Evolutionary conservation across 64 coral and sea anemone species (phyloP), one percentile per base, ranked within the genome.

Genomic region (Hydrozoanthus tunicans): DNA sequence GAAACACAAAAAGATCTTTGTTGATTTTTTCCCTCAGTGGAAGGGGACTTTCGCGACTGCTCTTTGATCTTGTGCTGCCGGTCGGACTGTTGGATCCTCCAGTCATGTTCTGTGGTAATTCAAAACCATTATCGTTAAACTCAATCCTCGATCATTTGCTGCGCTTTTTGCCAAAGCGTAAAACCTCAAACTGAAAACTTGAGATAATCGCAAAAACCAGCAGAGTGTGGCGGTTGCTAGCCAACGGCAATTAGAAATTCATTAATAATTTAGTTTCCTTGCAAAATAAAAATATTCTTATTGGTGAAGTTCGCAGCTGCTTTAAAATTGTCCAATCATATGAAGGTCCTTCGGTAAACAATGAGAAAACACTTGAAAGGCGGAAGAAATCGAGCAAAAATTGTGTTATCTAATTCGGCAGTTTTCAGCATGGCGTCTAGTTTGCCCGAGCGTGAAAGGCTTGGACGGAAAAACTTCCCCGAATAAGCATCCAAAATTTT

Each of bases 21-120:
- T 91, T 85, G 70, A 73, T 74, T 71, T 89, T 81, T 81, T 89
- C 77, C 15, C 61, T 72, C 24, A 62, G 75, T 59, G 70, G 79
- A 83, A 82, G 77, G 14, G 94, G 94, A 9, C 89, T 94, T 60
- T 91, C 95, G 32, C 77, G 86, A 55, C 88, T 96, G 12, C 80
- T 77, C 15, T 81, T 79, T 8, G 95, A 94, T 43, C 73, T 69
- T n/a, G 83, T 81, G 43, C 95, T 94, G 9, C 92, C 95, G 7
- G 92, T 97, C 26, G 95, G 95, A 59, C 95, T 97, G 9, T 89
- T 58, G 12, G 24, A 83, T 92, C 89, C 92, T 65, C 95, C 95
- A 2, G 95, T 97, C 95, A 94, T 94, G 7, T 85, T 94, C 84
- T 88, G 10, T 5, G 58, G 69, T 74, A 56, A 17, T 57, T 14